Percentiles rank a stretch among this genome's conserved stretches.
Evolutionary conservation across 1,140 invertebrate genomes (phyloP).

Genomic region (Asobara japonica): DNA sequence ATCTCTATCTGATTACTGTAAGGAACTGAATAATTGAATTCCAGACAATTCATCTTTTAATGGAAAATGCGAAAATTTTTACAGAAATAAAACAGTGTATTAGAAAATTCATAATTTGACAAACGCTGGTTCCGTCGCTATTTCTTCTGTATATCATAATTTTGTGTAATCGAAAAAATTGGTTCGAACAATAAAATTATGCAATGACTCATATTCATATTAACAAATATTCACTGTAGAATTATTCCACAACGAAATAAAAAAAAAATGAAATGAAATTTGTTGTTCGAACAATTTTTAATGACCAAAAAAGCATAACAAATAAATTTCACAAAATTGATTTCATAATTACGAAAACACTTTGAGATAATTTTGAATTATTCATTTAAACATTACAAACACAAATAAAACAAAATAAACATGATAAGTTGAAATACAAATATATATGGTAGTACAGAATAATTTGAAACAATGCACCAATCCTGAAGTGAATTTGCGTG

Average conservation of each 20-base stretch:
- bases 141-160: too few species aligned
- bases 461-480: too few species aligned
- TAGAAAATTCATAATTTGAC: neutral
- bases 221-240: neutral
- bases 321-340: neutral
- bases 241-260: neutral
- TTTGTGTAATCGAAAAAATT: constrained; percentile 7
- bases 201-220: neutral
- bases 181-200: neutral
- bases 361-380: neutral
- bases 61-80: neutral
- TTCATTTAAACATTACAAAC: neutral
- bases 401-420: too few species aligned
- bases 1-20: neutral
- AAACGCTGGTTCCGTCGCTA: too few species aligned
- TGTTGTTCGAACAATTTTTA: neutral
- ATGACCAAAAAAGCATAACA: neutral
- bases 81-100: too few species aligned
- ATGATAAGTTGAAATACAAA: too few species aligned
- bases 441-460: too few species aligned
- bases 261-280: neutral
- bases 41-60: neutral
- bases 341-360: neutral
- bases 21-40: neutral
- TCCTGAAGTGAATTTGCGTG: too few species aligned